These are phyloP conservation scores for Psittacara wagleri DNA, from an alignment of 2,113 vertebrate genomes.

Conservation along the genomic window DNA sequence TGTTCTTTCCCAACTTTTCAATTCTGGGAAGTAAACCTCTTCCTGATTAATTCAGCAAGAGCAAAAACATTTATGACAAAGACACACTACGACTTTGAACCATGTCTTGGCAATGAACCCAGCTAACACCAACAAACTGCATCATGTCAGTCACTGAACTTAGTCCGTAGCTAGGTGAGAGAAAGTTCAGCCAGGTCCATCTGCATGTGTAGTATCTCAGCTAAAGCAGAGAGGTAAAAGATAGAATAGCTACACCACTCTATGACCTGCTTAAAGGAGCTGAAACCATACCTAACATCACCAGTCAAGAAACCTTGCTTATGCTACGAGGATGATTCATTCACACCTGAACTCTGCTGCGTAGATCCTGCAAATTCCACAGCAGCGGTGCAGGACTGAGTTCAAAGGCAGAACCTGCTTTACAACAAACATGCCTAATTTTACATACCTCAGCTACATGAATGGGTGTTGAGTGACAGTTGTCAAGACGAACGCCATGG, in stretches of 20 bases:
- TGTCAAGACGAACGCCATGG: conserved; percentile 92
- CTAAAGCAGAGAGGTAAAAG: background rate
- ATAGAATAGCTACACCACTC: background rate
- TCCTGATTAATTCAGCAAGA: background rate
- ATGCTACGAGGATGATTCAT: background rate
- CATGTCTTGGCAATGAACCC: background rate
- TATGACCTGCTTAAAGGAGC: background rate
- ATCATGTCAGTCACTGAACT: background rate
- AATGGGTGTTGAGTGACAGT: conserved; percentile 95
- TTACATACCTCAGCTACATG: conserved; percentile 92
- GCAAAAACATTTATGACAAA: background rate
- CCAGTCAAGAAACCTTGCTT: background rate
- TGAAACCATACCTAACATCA: background rate
- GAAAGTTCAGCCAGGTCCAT: background rate
- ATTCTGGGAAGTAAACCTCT: background rate
- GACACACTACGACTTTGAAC: background rate
- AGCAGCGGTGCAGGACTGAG: background rate
- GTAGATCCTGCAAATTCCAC: background rate
- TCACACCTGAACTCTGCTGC: background rate
- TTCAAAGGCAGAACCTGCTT: background rate
- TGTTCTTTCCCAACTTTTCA: background rate
- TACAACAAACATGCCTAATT: background rate
- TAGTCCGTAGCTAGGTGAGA: rapidly evolving
- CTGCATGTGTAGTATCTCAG: background rate
- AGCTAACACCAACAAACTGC: background rate